Conservation (phyloP, 2,797 vertebrate genomes). For the Enteromius treurensis region DNA sequence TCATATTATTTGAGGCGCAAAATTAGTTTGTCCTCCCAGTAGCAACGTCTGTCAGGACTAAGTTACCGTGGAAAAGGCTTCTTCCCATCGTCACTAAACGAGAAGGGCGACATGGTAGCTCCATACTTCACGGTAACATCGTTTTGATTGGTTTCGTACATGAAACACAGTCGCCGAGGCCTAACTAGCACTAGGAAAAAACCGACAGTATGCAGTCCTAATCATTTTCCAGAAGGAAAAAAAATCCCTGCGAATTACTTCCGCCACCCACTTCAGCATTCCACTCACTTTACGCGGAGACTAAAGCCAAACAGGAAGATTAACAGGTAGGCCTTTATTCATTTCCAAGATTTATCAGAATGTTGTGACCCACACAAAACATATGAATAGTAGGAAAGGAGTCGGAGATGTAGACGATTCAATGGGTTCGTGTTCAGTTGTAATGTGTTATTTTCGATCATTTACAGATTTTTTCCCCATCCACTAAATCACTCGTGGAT, state of each 20-base stretch:
- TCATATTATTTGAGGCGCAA: conserved; percentile 38
- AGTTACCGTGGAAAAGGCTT: conserved; percentile 59
- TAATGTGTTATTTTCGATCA: background rate
- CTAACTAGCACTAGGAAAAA: conserved; percentile 62
- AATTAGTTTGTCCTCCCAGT: conserved; percentile 30
- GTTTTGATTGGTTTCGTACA: conserved; percentile 66
- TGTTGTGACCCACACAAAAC: background rate
- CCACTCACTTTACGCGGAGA: conserved; percentile 33
- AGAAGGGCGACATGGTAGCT: conserved; percentile 67
- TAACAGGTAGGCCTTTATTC: conserved; percentile 36
- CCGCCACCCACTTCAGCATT: conserved; percentile 39
- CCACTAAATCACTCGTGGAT: background rate
- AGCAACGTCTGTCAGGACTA: conserved; percentile 53
- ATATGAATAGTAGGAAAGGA: background rate
- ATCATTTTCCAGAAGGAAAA: background rate
- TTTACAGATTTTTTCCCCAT: background rate
- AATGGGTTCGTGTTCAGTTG: background rate
- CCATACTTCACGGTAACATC: conserved; percentile 63
- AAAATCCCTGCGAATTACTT: conserved; percentile 34
- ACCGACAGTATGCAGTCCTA: conserved; percentile 25
- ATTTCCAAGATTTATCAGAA: background rate
- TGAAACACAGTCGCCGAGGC: conserved; percentile 46
- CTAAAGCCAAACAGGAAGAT: conserved; percentile 29
- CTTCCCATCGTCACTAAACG: conserved; percentile 60
- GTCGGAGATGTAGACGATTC: background rate